Conservation (phyloP, 37 sponge, comb jelly and placozoan species). For the Tethya wilhelma region DNA sequence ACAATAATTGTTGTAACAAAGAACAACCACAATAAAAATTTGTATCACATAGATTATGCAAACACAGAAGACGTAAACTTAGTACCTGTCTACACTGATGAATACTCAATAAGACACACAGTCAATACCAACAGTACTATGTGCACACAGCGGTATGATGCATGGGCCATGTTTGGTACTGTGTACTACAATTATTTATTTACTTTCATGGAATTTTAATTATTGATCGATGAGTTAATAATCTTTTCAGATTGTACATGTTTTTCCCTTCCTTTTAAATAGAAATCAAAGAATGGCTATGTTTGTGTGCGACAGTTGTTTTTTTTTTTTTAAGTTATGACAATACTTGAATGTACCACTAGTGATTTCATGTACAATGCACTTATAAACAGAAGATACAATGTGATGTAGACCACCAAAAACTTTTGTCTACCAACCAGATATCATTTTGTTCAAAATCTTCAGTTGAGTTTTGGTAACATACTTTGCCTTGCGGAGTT, state of each 20-base stretch:
- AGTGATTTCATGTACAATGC: too few species aligned
- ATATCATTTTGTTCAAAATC: constrained; percentile 83
- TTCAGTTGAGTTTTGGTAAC: constrained; percentile 74
- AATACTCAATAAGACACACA: background rate
- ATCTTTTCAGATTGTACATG: background rate
- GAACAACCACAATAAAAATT: background rate
- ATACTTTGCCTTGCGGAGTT: constrained; percentile 58
- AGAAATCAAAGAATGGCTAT: too few species aligned
- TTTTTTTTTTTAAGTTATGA: too few species aligned
- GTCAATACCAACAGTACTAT: background rate
- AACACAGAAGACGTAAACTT: background rate
- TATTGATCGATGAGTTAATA: background rate
- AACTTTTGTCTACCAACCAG: constrained; percentile 48
- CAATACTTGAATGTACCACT: too few species aligned
- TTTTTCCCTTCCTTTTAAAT: too few species aligned
- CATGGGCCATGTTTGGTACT: too few species aligned
- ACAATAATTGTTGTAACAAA: background rate
- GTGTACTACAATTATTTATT: background rate
- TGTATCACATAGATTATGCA: background rate
- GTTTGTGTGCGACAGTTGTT: too few species aligned
- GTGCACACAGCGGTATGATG: background rate
- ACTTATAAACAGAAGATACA: background rate
- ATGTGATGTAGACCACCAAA: background rate
- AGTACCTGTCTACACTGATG: background rate
- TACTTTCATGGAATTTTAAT: background rate